Percentiles rank a stretch among this genome's conserved stretches.
Evolutionary conservation across 2,797 vertebrate species (phyloP).

Genomic region (Babyrousa celebensis): DNA sequence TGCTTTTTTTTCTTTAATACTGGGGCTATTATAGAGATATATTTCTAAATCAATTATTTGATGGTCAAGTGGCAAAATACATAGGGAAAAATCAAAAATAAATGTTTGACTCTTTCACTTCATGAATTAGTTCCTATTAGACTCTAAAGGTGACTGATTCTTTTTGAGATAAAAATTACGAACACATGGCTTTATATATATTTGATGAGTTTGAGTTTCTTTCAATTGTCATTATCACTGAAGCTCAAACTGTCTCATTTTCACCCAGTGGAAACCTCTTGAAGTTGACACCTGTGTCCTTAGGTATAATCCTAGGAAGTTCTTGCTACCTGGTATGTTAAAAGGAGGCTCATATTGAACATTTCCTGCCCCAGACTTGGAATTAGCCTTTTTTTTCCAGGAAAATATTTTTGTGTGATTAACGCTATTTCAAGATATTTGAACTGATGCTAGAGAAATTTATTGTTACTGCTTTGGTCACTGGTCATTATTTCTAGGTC

Average conservation of each 20-base stretch:
- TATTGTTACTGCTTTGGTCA: background rate
- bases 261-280: background rate
- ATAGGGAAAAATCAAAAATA: background rate
- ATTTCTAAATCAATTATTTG: background rate
- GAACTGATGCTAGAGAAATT: background rate
- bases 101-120: background rate
- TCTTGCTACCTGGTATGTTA: background rate
- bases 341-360: background rate
- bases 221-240: background rate
- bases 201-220: background rate
- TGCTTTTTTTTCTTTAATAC: background rate
- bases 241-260: background rate
- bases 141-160: background rate
- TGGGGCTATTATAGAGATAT: background rate
- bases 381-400: background rate
- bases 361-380: background rate
- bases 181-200: background rate
- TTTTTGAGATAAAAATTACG: background rate
- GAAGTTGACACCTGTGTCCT: background rate
- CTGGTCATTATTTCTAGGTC: background rate
- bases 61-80: background rate
- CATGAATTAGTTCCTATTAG: background rate
- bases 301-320: background rate
- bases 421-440: background rate
- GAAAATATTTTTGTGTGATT: background rate